These are phyloP conservation scores for Trichacis sp. DNA, from an alignment of 2,888 invertebrate genomes.

Conservation along the genomic window DNA sequence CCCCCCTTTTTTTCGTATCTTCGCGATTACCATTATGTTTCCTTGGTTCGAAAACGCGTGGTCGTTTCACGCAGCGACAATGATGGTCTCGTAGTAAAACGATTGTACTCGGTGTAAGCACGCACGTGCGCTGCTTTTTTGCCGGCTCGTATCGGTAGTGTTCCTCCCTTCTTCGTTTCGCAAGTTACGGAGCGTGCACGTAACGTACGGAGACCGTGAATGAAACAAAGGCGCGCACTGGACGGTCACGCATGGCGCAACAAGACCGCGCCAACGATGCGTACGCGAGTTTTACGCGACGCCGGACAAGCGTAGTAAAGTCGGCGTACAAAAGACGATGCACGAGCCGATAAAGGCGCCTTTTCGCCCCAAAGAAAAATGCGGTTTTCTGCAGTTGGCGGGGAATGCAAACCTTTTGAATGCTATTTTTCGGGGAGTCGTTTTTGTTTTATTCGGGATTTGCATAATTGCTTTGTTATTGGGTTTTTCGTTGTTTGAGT, in stretches of 20 bases:
- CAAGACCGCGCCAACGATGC: slow-evolving; percentile 30
- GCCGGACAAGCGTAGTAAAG: background rate
- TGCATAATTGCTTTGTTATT: too few species aligned
- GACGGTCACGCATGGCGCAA: slow-evolving; percentile 16
- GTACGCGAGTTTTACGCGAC: slow-evolving; percentile 34
- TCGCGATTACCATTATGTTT: too few species aligned
- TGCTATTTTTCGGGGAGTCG: too few species aligned
- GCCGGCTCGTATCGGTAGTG: background rate
- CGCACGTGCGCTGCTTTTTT: slow-evolving; percentile 2
- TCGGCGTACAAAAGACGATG: background rate
- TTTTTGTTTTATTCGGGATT: too few species aligned
- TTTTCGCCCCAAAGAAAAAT: background rate
- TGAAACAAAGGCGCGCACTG: slow-evolving; percentile 50
- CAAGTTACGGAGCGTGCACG: slow-evolving; percentile 31
- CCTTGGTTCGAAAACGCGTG: background rate
- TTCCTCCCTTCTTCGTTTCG: background rate
- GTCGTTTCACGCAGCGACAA: background rate
- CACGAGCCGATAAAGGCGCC: background rate
- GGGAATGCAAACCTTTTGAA: too few species aligned
- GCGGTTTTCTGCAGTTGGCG: background rate
- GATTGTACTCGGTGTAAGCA: slow-evolving; percentile 6
- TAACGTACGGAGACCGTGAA: slow-evolving; percentile 44
- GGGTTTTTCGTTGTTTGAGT: too few species aligned
- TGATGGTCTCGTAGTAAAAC: slow-evolving; percentile 2
- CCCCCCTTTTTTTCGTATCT: too few species aligned